Percentiles rank a stretch among this genome's conserved stretches.
Evolutionary conservation across 2,888 invertebrate genomes (phyloP).

Genomic region (Biston betularia): DNA sequence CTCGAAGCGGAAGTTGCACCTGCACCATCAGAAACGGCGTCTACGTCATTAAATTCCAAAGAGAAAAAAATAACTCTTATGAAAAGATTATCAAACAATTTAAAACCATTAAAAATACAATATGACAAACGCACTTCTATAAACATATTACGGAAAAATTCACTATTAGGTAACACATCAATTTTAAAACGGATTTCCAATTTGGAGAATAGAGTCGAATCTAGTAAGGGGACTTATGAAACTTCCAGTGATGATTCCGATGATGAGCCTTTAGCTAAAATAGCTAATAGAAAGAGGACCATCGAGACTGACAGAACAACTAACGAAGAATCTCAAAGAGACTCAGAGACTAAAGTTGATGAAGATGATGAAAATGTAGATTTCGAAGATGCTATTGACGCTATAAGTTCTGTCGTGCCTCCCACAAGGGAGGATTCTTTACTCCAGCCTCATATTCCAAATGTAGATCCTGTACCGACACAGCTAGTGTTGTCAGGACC

Average conservation of each 20-base stretch:
- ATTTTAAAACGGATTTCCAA: constrained; percentile 14
- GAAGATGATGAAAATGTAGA: constrained; percentile 13
- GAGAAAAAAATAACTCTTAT: constrained; percentile 32
- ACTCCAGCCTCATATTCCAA: neutral
- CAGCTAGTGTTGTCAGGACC: constrained; percentile 35
- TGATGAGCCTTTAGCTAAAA: constrained; percentile 72
- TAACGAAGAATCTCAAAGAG: neutral
- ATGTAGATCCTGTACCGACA: constrained; percentile 19
- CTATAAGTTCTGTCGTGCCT: neutral
- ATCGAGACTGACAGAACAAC: neutral
- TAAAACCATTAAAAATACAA: constrained; percentile 58
- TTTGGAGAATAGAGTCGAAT: constrained; percentile 33
- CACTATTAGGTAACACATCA: neutral
- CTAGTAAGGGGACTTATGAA: constrained; percentile 24
- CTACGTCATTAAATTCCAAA: neutral
- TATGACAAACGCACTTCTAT: neutral
- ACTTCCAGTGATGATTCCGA: constrained; percentile 57
- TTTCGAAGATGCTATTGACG: constrained; percentile 24
- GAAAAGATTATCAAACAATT: constrained; percentile 34
- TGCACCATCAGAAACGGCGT: neutral
- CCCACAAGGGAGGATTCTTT: neutral
- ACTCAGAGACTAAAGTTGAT: too few relatives aligned
- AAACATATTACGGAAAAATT: constrained; percentile 23
- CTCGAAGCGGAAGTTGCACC: neutral
- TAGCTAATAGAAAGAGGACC: constrained; percentile 56